A percentile compares a stretch with the other conserved stretches of the same genome.
Conservation (phyloP, 2,113 vertebrate genomes). For the Bubo bubo region DNA sequence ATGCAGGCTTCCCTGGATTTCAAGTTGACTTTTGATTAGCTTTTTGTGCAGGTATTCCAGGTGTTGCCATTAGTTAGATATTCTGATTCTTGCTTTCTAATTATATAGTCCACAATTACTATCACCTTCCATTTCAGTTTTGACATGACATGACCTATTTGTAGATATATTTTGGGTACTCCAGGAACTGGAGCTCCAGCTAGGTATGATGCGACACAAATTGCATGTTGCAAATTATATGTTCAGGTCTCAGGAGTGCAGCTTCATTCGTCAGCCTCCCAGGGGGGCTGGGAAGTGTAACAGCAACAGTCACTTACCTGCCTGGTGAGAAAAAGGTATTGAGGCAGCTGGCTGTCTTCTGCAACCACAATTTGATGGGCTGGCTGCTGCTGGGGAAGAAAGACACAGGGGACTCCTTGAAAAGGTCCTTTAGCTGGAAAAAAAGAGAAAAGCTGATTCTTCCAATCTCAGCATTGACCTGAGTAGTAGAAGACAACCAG, state of each 20-base stretch:
- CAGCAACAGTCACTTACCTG: not conserved
- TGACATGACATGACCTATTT: constrained; percentile 51
- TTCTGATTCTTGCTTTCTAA: constrained; percentile 46
- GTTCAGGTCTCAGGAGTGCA: constrained; percentile 18
- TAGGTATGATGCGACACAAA: constrained; percentile 38
- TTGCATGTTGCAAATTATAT: constrained; percentile 41
- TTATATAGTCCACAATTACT: constrained; percentile 55
- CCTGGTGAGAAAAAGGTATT: not conserved
- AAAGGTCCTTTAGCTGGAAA: not conserved
- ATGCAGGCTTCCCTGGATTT: not conserved
- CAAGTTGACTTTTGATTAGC: constrained; percentile 1
- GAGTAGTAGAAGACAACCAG: not conserved
- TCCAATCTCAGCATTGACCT: not conserved
- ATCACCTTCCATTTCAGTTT: constrained; percentile 58
- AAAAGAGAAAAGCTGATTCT: not conserved
- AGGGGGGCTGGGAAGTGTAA: not conserved
- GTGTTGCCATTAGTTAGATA: constrained; percentile 25
- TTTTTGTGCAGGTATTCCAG: constrained; percentile 53
- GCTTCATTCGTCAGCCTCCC: not conserved
- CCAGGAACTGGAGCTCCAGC: constrained; percentile 11
- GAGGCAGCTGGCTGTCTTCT: not conserved
- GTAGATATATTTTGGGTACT: constrained; percentile 18
- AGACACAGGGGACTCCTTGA: not conserved
- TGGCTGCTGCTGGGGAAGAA: not conserved
- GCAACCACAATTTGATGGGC: not conserved